phyloP scores from a whole-genome alignment of 2,888 invertebrate genomes.

The Nipponacmea schrenckii region DNA sequence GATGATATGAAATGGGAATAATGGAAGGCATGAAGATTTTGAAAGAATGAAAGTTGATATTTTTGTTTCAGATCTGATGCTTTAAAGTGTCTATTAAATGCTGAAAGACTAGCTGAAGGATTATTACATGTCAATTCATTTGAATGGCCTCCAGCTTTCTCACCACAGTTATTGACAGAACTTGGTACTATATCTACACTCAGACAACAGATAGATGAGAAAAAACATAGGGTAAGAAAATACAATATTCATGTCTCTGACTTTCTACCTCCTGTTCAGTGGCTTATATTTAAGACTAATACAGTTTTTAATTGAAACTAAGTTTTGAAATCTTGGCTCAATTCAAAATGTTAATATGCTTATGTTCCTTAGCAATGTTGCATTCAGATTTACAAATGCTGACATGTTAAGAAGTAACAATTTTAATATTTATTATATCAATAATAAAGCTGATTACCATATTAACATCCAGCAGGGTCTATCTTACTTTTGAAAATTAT shows the following conservation, averaged over 20 bases:
- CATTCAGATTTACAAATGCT: too few species aligned
- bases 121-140: conserved; percentile 55
- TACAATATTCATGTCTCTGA: background rate
- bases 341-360: too few species aligned
- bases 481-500: too few species aligned
- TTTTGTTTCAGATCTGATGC: conserved; percentile 43
- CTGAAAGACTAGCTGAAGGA: conserved; percentile 48
- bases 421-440: too few species aligned
- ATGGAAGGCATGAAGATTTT: too few species aligned
- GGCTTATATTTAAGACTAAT: background rate
- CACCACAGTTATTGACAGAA: conserved; percentile 42
- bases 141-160: conserved; percentile 62
- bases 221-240: conserved; percentile 41
- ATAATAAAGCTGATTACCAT: too few species aligned
- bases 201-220: conserved; percentile 52
- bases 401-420: too few species aligned
- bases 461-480: too few species aligned
- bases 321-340: too few species aligned
- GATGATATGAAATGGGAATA: too few species aligned
- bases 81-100: conserved; percentile 42
- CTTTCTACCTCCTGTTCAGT: background rate
- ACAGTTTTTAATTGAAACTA: background rate
- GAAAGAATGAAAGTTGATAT: too few species aligned
- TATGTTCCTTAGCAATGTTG: too few species aligned
- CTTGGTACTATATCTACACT: conserved; percentile 42